A percentile compares a stretch with the other conserved stretches of the same genome.
Evolutionary conservation across 1,140 invertebrate genomes (phyloP).

Genomic region (Drosophila trapezifrons): DNA sequence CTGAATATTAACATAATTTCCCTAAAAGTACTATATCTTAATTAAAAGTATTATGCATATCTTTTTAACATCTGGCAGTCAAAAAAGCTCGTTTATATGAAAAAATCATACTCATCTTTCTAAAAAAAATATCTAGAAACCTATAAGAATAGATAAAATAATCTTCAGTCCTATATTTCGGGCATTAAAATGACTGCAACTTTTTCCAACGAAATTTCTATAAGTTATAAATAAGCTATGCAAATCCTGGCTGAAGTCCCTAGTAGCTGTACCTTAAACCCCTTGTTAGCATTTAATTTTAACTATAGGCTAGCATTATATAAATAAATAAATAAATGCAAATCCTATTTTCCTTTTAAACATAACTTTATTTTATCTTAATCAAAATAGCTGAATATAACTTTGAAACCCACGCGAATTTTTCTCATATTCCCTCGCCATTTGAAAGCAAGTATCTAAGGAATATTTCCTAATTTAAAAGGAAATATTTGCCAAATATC

Average conservation of each 20-base stretch:
- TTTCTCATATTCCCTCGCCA: not conserved
- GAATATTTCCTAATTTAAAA: conserved; percentile 11
- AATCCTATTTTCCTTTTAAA: no score
- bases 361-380: not conserved
- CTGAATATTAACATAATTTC: not conserved
- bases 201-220: no score
- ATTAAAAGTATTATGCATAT: not conserved
- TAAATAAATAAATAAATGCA: no score
- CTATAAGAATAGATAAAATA: no score
- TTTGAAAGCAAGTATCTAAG: not conserved
- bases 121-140: not conserved
- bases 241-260: no score
- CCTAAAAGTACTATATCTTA: not conserved
- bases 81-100: not conserved
- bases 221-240: no score
- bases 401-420: no score
- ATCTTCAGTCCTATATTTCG: not conserved
- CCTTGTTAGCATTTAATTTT: no score
- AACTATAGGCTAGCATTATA: no score
- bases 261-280: no score
- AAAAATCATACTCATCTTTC: not conserved
- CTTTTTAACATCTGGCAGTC: no score
- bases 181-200: no score
- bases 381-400: not conserved
- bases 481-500: conserved; percentile 18